Base-by-base conservation (phyloP, 2,797 vertebrate species). In the Galagoides demidoff region DNA sequence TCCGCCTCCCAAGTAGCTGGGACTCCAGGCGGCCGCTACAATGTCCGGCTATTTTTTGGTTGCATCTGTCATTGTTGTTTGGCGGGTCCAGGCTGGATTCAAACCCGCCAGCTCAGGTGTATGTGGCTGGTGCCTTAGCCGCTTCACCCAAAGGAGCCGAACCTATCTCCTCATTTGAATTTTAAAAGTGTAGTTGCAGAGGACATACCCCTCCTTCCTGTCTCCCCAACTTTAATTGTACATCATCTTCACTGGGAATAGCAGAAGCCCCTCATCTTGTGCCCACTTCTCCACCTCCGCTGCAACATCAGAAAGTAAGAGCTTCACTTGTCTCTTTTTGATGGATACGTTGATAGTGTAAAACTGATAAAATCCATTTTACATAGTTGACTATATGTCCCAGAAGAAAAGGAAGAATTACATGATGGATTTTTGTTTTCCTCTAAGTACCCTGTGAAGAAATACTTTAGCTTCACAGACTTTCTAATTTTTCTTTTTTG, bases 401-500 rank as follows among this genome's bases (percentile, higher is more conserved):
- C 37, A 22, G n/a, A 85, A 31, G 22, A 78, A 52, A 66, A 79
- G 43, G 55, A 64, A 45, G 23, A 39, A 0, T 22, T 19, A 7
- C 13, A 7, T 17, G 64, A 71, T 6, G 0, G 0, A 61, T 81
- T 57, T 0, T 76, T 81, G 49, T 49, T 49, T 14, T 45, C 45
- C 66, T 59, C 76, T 31, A 14, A 37, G n/a, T 34, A 6, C 22
- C 7, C 20, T 27, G 49, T 39, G 12, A 78, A 68, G 52, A 85
- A 23, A 45, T 77, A 8, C 43, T 90, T 87, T 82, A 64, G 14
- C 25, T 59, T 74, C 27, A 83, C 57, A 39, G 61, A 76, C 39
- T 37, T 85, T 37, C 34, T 91, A 19, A 73, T 77, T 85, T 90
- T 82, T 76, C n/a, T 34, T 63, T 89, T 87, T 20, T 90, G 94